Conservation (phyloP, 2,797 vertebrate species). For the Heteromormyrus szaboi region DNA sequence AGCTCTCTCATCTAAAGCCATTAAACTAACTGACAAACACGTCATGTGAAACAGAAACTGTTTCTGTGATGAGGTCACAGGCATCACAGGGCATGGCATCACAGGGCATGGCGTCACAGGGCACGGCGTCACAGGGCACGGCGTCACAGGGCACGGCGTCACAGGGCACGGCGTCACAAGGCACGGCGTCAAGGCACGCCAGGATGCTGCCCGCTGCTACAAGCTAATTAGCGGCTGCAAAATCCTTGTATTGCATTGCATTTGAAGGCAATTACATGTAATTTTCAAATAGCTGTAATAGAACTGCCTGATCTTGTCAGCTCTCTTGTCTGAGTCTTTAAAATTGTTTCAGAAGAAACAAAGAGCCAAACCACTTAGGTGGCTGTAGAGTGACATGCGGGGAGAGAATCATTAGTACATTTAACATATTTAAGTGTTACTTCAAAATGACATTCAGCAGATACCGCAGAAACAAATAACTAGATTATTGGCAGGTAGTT, state of each 20-base stretch:
- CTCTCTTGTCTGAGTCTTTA: conserved; percentile 31
- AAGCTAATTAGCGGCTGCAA: conserved; percentile 41
- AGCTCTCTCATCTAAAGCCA: not conserved
- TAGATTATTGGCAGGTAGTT: not conserved
- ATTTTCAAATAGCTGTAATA: conserved; percentile 39
- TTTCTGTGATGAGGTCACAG: not conserved
- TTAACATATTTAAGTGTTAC: conserved; percentile 31
- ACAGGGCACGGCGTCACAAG: not conserved
- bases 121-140: conserved; percentile 10
- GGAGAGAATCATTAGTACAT: not conserved
- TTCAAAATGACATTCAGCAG: not conserved
- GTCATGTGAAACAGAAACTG: not conserved
- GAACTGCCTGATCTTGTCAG: conserved; percentile 35
- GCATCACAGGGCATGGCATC: too few species aligned
- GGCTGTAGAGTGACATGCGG: conserved; percentile 25
- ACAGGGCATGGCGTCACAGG: not conserved
- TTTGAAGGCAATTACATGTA: conserved; percentile 37
- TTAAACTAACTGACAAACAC: not conserved
- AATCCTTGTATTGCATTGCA: conserved; percentile 34
- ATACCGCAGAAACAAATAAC: not conserved
- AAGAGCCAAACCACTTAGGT: conserved; percentile 22
- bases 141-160: too few species aligned
- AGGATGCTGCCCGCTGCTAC: conserved; percentile 27
- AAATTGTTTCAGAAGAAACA: conserved; percentile 33
- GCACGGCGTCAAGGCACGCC: conserved; percentile 22